Conservation (phyloP, 2,888 invertebrate species). For the Caenorhabditis sp. region DNA sequence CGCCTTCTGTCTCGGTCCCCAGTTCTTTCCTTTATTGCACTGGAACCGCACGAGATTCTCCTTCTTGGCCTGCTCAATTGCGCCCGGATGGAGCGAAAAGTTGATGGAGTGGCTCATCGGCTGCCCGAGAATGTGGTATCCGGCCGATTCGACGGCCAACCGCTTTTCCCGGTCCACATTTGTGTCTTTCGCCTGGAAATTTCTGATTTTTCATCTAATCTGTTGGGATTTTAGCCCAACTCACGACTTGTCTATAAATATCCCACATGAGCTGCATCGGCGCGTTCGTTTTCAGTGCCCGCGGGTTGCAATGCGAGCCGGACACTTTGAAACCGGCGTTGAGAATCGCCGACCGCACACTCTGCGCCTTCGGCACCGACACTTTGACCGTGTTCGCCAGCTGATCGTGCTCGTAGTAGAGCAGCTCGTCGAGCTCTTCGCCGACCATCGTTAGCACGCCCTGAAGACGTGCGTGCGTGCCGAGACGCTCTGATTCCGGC, state of each 20-base stretch:
- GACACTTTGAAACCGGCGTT: slow-evolving; percentile 89
- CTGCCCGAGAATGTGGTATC: slow-evolving; percentile 53
- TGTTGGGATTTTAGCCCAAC: too few relatives aligned
- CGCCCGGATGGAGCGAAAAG: slow-evolving; percentile 71
- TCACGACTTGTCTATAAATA: slow-evolving; percentile 86
- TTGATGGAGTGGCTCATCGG: slow-evolving; percentile 66
- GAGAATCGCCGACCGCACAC: slow-evolving; percentile 88
- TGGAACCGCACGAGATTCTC: slow-evolving; percentile 77
- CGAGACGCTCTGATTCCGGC: slow-evolving; percentile 81
- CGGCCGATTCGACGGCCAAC: slow-evolving; percentile 52
- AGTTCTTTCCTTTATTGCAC: slow-evolving; percentile 78
- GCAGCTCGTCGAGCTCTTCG: slow-evolving; percentile 85
- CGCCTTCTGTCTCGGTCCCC: slow-evolving; percentile 78
- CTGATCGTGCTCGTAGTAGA: slow-evolving; percentile 90
- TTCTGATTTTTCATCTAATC: too few relatives aligned
- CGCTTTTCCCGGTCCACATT: slow-evolving; percentile 56
- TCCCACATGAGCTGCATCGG: slow-evolving; percentile 92
- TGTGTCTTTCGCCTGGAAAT: slow-evolving; percentile 61
- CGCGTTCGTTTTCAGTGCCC: slow-evolving; percentile 93
- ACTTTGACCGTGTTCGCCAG: slow-evolving; percentile 83
- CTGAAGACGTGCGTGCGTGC: slow-evolving; percentile 86
- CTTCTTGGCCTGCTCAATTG: slow-evolving; percentile 66
- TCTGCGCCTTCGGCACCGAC: slow-evolving; percentile 75
- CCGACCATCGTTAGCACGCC: slow-evolving; percentile 88
- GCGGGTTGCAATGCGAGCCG: slow-evolving; percentile 90